Conservation (phyloP, 2,888 invertebrate species). For the Acleris emargana region DNA sequence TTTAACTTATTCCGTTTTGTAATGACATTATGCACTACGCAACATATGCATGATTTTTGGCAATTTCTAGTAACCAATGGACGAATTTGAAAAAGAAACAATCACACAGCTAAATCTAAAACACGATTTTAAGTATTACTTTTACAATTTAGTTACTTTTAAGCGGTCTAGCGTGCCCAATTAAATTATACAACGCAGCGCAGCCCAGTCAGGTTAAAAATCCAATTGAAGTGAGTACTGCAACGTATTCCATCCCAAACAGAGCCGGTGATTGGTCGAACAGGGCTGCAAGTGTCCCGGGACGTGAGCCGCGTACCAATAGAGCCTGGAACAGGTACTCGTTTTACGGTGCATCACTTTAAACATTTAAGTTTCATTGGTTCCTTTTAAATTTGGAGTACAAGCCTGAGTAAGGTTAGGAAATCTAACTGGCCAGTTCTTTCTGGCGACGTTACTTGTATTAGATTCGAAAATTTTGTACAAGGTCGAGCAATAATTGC, state of each 20-base stretch:
- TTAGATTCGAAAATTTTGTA: no score
- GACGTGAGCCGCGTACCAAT: conserved; percentile 70
- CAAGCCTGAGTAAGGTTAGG: not conserved
- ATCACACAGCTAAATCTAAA: no score
- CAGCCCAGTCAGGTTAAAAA: conserved; percentile 38
- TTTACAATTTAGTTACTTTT: no score
- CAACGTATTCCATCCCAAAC: conserved; percentile 75
- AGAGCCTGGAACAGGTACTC: conserved; percentile 38
- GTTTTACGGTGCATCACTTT: conserved; percentile 36
- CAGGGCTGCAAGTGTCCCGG: conserved; percentile 72
- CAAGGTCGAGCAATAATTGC: no score
- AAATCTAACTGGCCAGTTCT: not conserved
- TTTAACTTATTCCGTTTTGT: no score
- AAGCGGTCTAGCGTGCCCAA: no score
- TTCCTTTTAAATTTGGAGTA: conserved; percentile 13
- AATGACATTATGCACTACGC: no score
- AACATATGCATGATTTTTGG: no score
- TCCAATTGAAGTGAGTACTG: conserved; percentile 50
- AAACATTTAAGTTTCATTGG: conserved; percentile 28
- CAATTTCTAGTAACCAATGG: no score
- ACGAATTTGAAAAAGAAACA: no score
- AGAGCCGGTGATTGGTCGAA: conserved; percentile 77
- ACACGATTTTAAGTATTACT: no score
- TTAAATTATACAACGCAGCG: conserved; percentile 10
- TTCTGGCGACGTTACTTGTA: no score